Evolutionary conservation across 2,113 vertebrate genomes (phyloP).

Genomic region (Rhea pennata): DNA sequence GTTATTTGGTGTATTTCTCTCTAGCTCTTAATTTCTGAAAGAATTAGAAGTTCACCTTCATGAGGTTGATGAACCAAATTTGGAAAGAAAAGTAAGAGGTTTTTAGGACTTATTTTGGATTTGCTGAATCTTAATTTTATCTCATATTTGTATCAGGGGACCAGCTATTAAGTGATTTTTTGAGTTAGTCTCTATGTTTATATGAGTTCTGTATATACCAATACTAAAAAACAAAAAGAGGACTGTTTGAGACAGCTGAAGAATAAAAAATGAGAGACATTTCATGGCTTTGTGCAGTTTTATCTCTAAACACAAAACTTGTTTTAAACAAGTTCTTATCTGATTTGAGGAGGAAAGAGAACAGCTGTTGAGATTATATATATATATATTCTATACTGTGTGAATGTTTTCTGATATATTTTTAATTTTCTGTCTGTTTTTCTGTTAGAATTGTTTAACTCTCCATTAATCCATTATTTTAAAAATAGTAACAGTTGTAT

Average conservation of each 20-base stretch:
- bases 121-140: background rate
- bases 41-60: background rate
- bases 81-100: background rate
- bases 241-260: background rate
- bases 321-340: background rate
- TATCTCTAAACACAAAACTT: background rate
- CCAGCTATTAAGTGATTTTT: background rate
- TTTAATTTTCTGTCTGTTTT: background rate
- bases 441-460: background rate
- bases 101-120: background rate
- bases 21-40: background rate
- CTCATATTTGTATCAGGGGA: background rate
- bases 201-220: rapidly evolving
- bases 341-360: background rate
- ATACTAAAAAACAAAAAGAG: background rate
- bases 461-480: background rate
- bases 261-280: background rate
- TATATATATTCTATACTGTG: background rate
- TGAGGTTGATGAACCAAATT: background rate
- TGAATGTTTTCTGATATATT: background rate
- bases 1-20: background rate
- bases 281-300: background rate
- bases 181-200: background rate
- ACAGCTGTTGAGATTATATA: background rate
- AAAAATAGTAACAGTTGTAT: background rate